Evolutionary conservation across 2,113 vertebrate genomes (phyloP), one percentile per base, ranked within the genome.

Genomic region (Sturnira hondurensis): DNA sequence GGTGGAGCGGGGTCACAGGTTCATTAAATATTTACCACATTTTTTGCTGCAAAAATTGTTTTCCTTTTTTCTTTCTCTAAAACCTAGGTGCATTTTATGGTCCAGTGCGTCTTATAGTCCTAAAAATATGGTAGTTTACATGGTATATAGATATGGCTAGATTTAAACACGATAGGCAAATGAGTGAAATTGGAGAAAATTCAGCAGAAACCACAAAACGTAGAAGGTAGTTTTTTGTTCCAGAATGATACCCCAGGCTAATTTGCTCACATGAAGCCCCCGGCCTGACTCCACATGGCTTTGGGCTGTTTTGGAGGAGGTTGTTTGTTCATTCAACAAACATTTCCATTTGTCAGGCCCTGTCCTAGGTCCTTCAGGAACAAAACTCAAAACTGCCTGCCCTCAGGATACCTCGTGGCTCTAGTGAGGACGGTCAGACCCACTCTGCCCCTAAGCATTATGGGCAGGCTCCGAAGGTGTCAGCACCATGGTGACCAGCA

Each of bases 391-490:
- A 41, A 20, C 26, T 26, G 0, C 31, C 8, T 38, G 41, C 56
- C 19, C 70, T 58, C 17, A 20, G 83, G 70, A 14, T 41, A 28
- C 1, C 6, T 41, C 4, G 8, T 1, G 7, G 17, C 52, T 61
- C 47, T 41, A 12, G 5, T 33, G 28, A 26, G 65, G 76, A 50
- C 26, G 31, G 65, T 61, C 11, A 9, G 91, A 68, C 38, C 31
- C 54, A 14, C 36, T 45, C 5, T n/a, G 28, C 8, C 10, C 36
- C 20, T 45, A 24, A 87, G 20, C 73, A 15, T 63, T 24, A 19
- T 11, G 10, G 14, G 0, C 5, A 26, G 33, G 45, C 14, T 43
- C 45, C 0, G 0, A 26, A 36, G 58, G 83, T 4, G 43, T 26
- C 4, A 13, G 1, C 6, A 3, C 8, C 24, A 1, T 17, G 20